A percentile compares a stretch with the other conserved stretches of the same genome.
phyloP scores from a whole-genome alignment of 2,113 vertebrate species.

The Rhea pennata region DNA sequence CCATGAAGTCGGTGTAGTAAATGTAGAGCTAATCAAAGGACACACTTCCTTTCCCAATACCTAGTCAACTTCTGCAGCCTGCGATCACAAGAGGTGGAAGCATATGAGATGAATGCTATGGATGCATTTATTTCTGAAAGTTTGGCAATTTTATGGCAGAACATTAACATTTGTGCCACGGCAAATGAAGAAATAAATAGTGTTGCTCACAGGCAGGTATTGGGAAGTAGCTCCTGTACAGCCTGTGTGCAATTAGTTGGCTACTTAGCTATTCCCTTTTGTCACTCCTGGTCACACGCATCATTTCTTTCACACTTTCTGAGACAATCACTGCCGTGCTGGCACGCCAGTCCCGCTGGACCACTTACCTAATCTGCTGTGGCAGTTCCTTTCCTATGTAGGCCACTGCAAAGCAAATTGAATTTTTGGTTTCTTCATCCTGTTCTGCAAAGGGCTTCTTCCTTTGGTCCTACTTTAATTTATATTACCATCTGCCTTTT shows the following conservation, averaged over 20 bases:
- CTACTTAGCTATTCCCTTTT: slow-evolving; percentile 3
- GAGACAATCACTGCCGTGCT: neutral
- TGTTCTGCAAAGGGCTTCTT: neutral
- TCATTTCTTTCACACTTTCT: slow-evolving; percentile 15
- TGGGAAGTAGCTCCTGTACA: neutral
- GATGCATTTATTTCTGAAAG: neutral
- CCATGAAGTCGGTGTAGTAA: neutral
- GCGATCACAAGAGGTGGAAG: neutral
- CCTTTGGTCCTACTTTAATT: neutral
- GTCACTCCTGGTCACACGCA: slow-evolving; percentile 20
- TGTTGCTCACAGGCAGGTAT: neutral
- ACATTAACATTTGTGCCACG: neutral
- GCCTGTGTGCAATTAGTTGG: neutral
- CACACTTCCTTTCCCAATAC: neutral
- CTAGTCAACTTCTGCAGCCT: neutral
- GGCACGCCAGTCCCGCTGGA: neutral
- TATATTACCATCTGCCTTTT: neutral
- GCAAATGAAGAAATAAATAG: neutral
- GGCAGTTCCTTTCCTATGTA: slow-evolving; percentile 41
- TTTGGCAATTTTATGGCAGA: neutral
- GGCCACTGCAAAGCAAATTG: slow-evolving; percentile 34
- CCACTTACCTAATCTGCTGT: slow-evolving; percentile 26
- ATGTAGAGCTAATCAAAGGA: neutral
- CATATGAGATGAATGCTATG: rapidly evolving
- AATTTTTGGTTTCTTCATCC: neutral